Conservation (phyloP, 2,888 invertebrate genomes). For the Gymnoscelis rufifasciata region DNA sequence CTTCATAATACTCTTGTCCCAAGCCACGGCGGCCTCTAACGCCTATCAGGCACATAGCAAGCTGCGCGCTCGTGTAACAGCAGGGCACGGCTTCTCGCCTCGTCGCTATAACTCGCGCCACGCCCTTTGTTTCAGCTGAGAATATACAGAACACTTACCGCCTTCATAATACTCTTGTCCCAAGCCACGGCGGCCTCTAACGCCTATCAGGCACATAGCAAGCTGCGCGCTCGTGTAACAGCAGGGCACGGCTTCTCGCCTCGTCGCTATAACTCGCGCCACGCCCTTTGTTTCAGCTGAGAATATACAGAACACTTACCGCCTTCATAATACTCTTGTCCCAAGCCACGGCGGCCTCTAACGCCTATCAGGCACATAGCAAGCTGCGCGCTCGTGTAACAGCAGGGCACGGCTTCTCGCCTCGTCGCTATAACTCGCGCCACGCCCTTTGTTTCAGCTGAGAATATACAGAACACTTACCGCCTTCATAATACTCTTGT, state of each 20-base stretch:
- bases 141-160: background rate
- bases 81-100: slow-evolving; percentile 95
- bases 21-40: slow-evolving; percentile 94
- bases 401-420: slow-evolving; percentile 75
- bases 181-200: slow-evolving; percentile 96
- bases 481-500: slow-evolving; percentile 99
- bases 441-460: slow-evolving; percentile 67
- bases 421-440: slow-evolving; percentile 90
- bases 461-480: slow-evolving; percentile 78
- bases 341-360: slow-evolving; percentile 97
- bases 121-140: slow-evolving; percentile 29
- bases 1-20: slow-evolving; percentile 99
- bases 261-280: slow-evolving; percentile 88
- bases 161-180: slow-evolving; percentile 99
- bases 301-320: background rate
- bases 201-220: slow-evolving; percentile 85
- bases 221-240: slow-evolving; percentile 93
- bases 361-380: slow-evolving; percentile 85
- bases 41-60: slow-evolving; percentile 87
- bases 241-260: slow-evolving; percentile 93
- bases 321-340: slow-evolving; percentile 99
- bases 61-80: slow-evolving; percentile 91
- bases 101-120: slow-evolving; percentile 86
- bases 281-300: slow-evolving; percentile 45
- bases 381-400: slow-evolving; percentile 92